These are phyloP conservation scores for Gymnodraco acuticeps DNA, from an alignment of 2,797 vertebrate species.

Conservation along the genomic window DNA sequence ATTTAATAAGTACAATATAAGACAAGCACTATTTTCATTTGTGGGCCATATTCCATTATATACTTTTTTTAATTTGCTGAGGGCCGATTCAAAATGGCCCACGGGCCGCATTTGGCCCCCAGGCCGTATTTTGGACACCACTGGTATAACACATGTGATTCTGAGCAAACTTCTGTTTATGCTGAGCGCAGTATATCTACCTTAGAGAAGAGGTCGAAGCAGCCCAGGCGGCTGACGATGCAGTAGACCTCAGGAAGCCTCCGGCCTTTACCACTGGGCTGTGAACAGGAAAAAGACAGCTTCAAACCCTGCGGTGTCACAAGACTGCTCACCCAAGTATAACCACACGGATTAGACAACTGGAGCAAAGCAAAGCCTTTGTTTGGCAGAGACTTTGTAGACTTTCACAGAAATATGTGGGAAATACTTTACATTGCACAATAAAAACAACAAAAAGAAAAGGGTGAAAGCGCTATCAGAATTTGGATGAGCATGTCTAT, in stretches of 20 bases:
- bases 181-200: constrained; percentile 76
- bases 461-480: neutral
- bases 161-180: constrained; percentile 7
- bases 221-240: constrained; percentile 97
- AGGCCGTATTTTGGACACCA: no score
- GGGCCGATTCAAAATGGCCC: no score
- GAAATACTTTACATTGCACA: neutral
- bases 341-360: constrained; percentile 37
- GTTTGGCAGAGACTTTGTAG: constrained; percentile 29
- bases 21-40: no score
- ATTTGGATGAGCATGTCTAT: neutral
- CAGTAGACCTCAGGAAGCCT: constrained; percentile 98
- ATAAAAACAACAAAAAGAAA: neutral
- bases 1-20: no score
- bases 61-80: no score
- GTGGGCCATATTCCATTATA: no score
- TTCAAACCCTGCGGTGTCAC: constrained; percentile 49
- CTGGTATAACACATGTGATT: neutral
- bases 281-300: constrained; percentile 53
- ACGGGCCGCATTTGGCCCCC: no score
- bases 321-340: constrained; percentile 49
- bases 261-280: constrained; percentile 94
- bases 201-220: constrained; percentile 99
- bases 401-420: neutral
- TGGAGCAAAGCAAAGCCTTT: constrained; percentile 49